Percentiles rank a stretch among this genome's conserved stretches.
phyloP scores from a whole-genome alignment of 2,888 invertebrate species.

The Automeris io region DNA sequence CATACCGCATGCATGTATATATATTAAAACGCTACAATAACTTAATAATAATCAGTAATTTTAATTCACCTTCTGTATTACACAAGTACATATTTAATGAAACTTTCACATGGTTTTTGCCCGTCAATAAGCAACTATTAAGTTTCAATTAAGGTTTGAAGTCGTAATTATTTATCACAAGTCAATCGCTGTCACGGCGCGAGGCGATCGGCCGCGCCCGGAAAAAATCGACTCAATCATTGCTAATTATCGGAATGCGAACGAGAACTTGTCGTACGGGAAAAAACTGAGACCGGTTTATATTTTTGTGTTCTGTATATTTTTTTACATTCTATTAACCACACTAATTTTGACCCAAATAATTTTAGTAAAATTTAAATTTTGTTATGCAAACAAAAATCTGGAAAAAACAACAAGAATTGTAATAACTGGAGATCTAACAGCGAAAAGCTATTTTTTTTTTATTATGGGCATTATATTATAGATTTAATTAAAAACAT shows the following conservation, averaged over 20 bases:
- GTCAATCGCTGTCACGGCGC: background rate
- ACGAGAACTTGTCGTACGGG: conserved; percentile 11
- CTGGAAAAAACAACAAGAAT: too few species aligned
- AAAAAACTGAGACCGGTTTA: background rate
- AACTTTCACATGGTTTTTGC: conserved; percentile 1
- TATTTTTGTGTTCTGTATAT: background rate
- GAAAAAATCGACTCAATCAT: conserved; percentile 34
- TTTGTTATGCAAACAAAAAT: too few species aligned
- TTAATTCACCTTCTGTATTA: conserved; percentile 2
- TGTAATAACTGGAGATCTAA: too few species aligned
- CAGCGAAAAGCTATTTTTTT: too few species aligned
- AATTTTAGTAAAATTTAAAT: too few species aligned
- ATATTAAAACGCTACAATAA: too few species aligned
- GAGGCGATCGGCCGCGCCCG: conserved; percentile 17
- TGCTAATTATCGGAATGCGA: conserved; percentile 30
- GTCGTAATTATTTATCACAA: background rate
- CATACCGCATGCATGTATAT: too few species aligned
- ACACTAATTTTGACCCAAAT: too few species aligned
- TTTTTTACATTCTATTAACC: background rate
- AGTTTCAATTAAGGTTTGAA: conserved; percentile 3
- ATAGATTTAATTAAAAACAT: too few species aligned
- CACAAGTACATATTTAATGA: conserved; percentile 3
- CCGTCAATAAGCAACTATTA: background rate
- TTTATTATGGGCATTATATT: too few species aligned
- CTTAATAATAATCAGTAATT: too few species aligned